Evolutionary conservation across 2,888 invertebrate species (phyloP), one percentile per base, ranked within the genome.

Genomic region (Platycheirus rosarum): DNA sequence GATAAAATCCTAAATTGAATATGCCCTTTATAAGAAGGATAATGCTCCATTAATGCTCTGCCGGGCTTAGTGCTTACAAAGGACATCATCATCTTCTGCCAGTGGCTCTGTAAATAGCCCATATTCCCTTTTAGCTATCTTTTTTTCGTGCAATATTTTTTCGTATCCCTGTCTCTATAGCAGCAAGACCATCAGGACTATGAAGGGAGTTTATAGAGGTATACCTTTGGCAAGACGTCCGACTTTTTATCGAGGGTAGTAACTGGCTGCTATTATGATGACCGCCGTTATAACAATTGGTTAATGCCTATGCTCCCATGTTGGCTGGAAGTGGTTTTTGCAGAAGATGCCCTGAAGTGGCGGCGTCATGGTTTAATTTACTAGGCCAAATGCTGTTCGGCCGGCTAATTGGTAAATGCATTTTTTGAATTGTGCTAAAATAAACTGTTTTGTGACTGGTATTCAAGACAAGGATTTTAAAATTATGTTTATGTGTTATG

Each of bases 1-100:
- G 68, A 74, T 74, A 69, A 63, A 68, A 55, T 63, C 48, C 74
- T 63, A 74, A 79, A 79, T 79, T 79, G 79, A 63, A 74, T 74
- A 69, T 63, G 44, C 68, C 48, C 68, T 37, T 70, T 62, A 66
- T 73, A 78, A 79, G 68, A 26, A 74, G 68, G 53, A 74, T 63
- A 69, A 69, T 62, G 53, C 73, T 42, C 55, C 42, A 68, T 62
- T 62, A 68, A 73, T 73, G 74, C 46, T 73, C 35, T 37, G 32
- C 48, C 55, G 20, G 49, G 49, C 57, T 60, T 51, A 70, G 35
- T 49, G 18, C 23, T 6, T 49, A 18, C 48, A 78, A 74, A 74
- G 60, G 63, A 70, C 44, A 53, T 57, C 68, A 51, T 37, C 63
- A 23, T 60, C 44, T 60, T 60, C 44, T 29, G 44, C 18, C 60